Conservation (phyloP, 2,113 vertebrate genomes). For the Lepus europaeus region DNA sequence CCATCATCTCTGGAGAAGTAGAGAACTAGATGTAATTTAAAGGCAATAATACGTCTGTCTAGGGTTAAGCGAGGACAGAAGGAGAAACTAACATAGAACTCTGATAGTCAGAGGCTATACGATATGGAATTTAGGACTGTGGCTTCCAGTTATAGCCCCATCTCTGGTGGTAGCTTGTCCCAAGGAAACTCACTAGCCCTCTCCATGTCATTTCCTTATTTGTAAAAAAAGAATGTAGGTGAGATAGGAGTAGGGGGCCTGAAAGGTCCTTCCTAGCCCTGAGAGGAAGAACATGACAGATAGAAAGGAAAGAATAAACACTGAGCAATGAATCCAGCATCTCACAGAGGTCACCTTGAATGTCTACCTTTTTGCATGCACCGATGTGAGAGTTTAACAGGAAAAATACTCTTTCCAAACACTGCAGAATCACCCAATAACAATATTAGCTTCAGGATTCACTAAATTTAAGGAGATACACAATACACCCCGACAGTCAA, state of each 20-base stretch:
- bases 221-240: neutral
- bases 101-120: neutral
- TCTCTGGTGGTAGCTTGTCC: neutral
- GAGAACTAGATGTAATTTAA: neutral
- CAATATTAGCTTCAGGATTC: constrained; percentile 2
- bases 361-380: neutral
- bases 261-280: neutral
- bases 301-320: neutral
- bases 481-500: constrained; percentile 17
- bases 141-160: neutral
- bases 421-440: constrained; percentile 12
- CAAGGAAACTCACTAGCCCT: neutral
- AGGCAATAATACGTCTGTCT: neutral
- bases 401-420: constrained; percentile 22
- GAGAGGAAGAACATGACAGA: constrained; percentile 1
- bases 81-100: neutral
- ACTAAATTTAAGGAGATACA: constrained; percentile 43
- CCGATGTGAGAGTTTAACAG: constrained; percentile 13
- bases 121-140: accelerated
- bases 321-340: neutral
- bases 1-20: neutral
- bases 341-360: constrained; percentile 6
- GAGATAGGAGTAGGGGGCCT: neutral
- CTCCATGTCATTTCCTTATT: neutral
- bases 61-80: neutral